phyloP scores from a whole-genome alignment of 2,888 invertebrate species.

The Caenorhabditis japonica region DNA sequence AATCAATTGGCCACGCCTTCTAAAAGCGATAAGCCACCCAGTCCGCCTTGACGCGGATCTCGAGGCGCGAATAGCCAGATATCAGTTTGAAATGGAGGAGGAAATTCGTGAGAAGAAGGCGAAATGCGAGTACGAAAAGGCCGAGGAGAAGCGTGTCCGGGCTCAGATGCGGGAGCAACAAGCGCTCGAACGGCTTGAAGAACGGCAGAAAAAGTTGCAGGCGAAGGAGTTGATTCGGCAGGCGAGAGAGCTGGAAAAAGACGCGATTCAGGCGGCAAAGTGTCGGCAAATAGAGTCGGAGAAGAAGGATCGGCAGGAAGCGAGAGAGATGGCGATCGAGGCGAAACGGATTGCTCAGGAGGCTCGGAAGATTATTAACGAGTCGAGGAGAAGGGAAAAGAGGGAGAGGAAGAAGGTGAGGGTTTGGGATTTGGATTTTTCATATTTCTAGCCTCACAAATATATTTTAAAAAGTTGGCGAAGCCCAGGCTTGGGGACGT shows the following conservation, averaged over 20 bases:
- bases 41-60: slow-evolving; percentile 25
- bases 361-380: slow-evolving; percentile 12
- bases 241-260: slow-evolving; percentile 22
- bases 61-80: slow-evolving; percentile 2
- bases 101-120: slow-evolving; percentile 25
- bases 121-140: slow-evolving; percentile 22
- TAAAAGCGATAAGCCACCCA: slow-evolving; percentile 23
- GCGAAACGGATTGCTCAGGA: slow-evolving; percentile 24
- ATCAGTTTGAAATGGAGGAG: slow-evolving; percentile 31
- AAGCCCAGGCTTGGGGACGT: no score
- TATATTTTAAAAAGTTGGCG: no score
- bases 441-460: no score
- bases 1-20: slow-evolving; percentile 56
- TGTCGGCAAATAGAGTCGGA: slow-evolving; percentile 4
- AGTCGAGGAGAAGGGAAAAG: not conserved
- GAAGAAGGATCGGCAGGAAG: slow-evolving; percentile 10
- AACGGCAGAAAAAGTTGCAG: slow-evolving; percentile 11
- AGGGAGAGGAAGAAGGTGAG: slow-evolving; percentile 2
- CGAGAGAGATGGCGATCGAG: slow-evolving; percentile 10
- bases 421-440: not conserved
- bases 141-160: slow-evolving; percentile 24
- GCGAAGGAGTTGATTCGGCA: slow-evolving; percentile 11
- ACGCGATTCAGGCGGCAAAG: slow-evolving; percentile 9
- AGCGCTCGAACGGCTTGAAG: slow-evolving; percentile 10
- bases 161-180: slow-evolving; percentile 6